phyloP scores from a whole-genome alignment of 2,888 invertebrate genomes.

The Rhamphomyia laevipes region DNA sequence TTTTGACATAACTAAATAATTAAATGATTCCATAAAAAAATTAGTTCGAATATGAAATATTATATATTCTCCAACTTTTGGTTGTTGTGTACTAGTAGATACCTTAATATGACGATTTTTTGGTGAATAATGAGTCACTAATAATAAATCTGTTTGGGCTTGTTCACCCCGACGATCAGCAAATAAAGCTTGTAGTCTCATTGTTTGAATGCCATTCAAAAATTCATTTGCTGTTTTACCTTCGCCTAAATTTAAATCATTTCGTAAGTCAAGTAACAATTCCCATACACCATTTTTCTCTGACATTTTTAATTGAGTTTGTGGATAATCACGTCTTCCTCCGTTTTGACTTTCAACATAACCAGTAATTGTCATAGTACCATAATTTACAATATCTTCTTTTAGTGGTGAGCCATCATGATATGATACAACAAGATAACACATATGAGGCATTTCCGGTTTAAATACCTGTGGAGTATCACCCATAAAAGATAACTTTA shows the following conservation, averaged over 20 bases:
- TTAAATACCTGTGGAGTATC: constrained; percentile 90
- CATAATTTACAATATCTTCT: constrained; percentile 47
- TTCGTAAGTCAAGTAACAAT: constrained; percentile 61
- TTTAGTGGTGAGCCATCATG: constrained; percentile 79
- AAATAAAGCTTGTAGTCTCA: constrained; percentile 56
- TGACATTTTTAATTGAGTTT: constrained; percentile 49
- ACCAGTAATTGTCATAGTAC: constrained; percentile 55
- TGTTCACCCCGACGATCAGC: constrained; percentile 54
- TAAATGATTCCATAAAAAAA: constrained; percentile 78
- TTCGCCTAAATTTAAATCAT: constrained; percentile 45
- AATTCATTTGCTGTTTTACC: constrained; percentile 48
- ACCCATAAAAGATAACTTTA: constrained; percentile 74
- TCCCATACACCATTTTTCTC: constrained; percentile 71
- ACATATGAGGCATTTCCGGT: constrained; percentile 82
- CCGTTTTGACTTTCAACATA: constrained; percentile 50
- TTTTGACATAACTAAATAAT: constrained; percentile 85
- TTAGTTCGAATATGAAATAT: constrained; percentile 89
- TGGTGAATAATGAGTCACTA: constrained; percentile 71
- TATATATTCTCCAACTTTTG: constrained; percentile 86
- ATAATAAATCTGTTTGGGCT: constrained; percentile 54
- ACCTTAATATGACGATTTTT: constrained; percentile 74
- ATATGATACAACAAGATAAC: constrained; percentile 79
- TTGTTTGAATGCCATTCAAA: constrained; percentile 52
- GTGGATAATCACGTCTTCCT: constrained; percentile 51
- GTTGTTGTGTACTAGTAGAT: constrained; percentile 68